Percentiles rank a stretch among this genome's conserved stretches.
phyloP scores from a whole-genome alignment of 2,113 vertebrate species.

The Pseudopodoces humilis region DNA sequence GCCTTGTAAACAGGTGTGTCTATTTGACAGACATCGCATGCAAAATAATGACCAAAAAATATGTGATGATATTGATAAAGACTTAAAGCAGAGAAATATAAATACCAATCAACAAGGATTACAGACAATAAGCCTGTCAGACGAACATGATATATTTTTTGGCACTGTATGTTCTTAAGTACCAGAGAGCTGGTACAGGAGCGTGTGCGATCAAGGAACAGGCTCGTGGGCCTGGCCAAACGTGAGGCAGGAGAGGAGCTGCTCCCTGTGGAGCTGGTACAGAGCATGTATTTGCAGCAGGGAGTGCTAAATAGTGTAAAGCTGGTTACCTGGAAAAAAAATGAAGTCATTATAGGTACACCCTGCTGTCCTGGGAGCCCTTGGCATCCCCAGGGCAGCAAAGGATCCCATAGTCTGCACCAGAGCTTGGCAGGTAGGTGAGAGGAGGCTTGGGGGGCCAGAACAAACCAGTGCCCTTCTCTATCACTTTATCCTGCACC shows the following conservation, averaged over 20 bases:
- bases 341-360: background rate
- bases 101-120: background rate
- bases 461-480: background rate
- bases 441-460: background rate
- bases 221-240: background rate
- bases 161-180: background rate
- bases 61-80: background rate
- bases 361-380: background rate
- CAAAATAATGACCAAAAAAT: slow-evolving; percentile 28
- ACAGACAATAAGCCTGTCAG: background rate
- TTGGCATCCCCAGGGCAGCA: accelerated
- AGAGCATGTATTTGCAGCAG: background rate
- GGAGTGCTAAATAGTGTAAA: background rate
- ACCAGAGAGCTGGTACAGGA: accelerated
- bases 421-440: background rate
- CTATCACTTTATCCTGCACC: background rate
- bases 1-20: slow-evolving; percentile 50
- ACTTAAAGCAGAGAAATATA: slow-evolving; percentile 19
- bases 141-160: background rate
- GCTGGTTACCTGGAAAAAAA: background rate
- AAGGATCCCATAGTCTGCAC: background rate
- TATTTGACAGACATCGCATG: background rate
- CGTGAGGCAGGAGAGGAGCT: background rate
- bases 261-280: background rate
- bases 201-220: accelerated